Base-by-base conservation (phyloP, 2,888 invertebrate species). In the Cybosia mesomella region DNA sequence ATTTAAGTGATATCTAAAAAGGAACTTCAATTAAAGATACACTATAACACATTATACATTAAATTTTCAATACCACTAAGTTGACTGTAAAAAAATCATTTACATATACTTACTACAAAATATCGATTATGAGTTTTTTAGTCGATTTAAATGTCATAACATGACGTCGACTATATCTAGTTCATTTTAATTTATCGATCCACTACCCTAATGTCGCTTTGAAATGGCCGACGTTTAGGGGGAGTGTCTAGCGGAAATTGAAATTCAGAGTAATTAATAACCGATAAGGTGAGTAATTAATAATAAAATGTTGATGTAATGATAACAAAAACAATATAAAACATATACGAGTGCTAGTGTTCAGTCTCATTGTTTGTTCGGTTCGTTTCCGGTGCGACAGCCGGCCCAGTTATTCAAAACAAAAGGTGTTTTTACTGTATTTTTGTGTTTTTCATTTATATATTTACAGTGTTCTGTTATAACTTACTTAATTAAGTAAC, bases 211-310 rank as follows among this genome's bases (percentile, higher is more conserved):
- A 90, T 89, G 91, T 93, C 90, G 92, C 91, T 92, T 90, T 92
- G 93, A 93, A 94, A 94, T 95, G 94, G 94, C 94, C 92, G 94
- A 93, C 93, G 90, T 93, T 87, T 95, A 94, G 92, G 93, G 93
- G 94, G 94, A 94, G 94, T 95, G 93, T 92, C 93, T 91, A 86
- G 85, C 82, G 85, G 88, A 92, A 91, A 89, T 90, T 77, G 79
- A 80, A 85, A 88, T 90, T 90, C 85, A 86, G 85, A 83, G 88
- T 91, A 88, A 80, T 87, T 87, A 89, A 83, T 88, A 88, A 85
- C 81, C 79, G 82, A 74, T 83, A 89, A 85, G 89, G 92, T 92
- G 79, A 89, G 92, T 83, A 74, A 80, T 73, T 81, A 67, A 58
- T 68, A n/a, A 60, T 71, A 73, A 80, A 74, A 73, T 75, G 39